Evolutionary conservation across 1,140 invertebrate genomes (phyloP), one percentile per base, ranked within the genome.

Genomic region (Drosophila novamexicana): DNA sequence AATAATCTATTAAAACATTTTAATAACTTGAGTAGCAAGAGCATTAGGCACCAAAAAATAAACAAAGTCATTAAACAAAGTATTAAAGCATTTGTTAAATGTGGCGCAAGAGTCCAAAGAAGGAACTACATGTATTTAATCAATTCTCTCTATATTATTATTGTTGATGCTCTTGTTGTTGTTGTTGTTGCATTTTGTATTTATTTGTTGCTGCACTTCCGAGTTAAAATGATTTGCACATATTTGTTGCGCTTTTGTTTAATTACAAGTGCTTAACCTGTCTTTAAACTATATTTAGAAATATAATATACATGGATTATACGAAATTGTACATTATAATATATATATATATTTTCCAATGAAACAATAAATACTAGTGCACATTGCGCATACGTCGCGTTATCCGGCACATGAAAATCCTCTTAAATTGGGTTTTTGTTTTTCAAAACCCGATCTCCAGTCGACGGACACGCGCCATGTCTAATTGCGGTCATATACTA

Each of bases 201-300:
- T 16, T 57, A 32, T 32, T 37, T 22, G 18, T 44, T 36, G 14
- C 36, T 37, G 34, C 4, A 52, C 32, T 77, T 77, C 52, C 75
- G 70, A 77, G 52, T 71, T 53, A 34, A 71, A 77, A 54, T 77
- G 53, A 58, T 58, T 44, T 62, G 44, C 29, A 36, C 36, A 12
- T 29, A 12, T 14, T 40, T n/a, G 7, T 40, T 56, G 53, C 34
- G 36, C 16, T 34, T 58, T 44, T 58, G 29, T 9, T 36, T 45
- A 36, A 29, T 29, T 29, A 29, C 22, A 29, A 29, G 22, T 29
- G 22, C 22, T 5, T 29, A 29, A 42, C n/a, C n/a, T 44, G 39
- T 44, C 39, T 57, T 12, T 16, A 14, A 32, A 42, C 49, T 50
- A 34, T 50, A 50, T 32, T 50, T 50, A 22, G 22, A n/a, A 50